Percentiles rank a stretch among this genome's conserved stretches.
phyloP scores from a whole-genome alignment of 2,888 invertebrate genomes.

The Agrilus biguttatus region DNA sequence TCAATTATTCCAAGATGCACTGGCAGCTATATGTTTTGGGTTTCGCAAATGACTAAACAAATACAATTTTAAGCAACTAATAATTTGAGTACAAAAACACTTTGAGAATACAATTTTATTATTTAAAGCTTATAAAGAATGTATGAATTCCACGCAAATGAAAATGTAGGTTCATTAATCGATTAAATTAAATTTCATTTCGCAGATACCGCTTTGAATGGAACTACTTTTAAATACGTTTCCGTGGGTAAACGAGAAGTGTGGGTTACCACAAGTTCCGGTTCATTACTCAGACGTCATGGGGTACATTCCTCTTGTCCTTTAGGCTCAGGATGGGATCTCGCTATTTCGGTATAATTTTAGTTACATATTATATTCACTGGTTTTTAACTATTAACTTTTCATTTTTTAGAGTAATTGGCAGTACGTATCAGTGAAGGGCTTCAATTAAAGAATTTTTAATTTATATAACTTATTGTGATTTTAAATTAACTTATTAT shows the following conservation, averaged over 20 bases:
- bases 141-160: too few species aligned
- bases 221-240: constrained; percentile 51
- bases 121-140: too few species aligned
- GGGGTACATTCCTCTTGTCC: constrained; percentile 61
- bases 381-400: neutral
- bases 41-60: too few species aligned
- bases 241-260: constrained; percentile 55
- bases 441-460: neutral
- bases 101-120: too few species aligned
- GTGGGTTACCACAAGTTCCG: constrained; percentile 62
- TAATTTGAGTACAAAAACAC: too few species aligned
- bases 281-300: constrained; percentile 53
- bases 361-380: constrained; percentile 2
- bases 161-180: too few species aligned
- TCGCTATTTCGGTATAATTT: constrained; percentile 42
- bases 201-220: constrained; percentile 24
- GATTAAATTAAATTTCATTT: too few species aligned
- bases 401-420: neutral
- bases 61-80: too few species aligned
- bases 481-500: too few species aligned
- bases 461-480: too few species aligned
- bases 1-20: too few species aligned
- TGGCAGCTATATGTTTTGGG: too few species aligned
- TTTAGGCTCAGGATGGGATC: constrained; percentile 66
- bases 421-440: neutral